Evolutionary conservation across 2,797 vertebrate species (phyloP), one percentile per base, ranked within the genome.

Genomic region (Neomorphus geoffroyi): DNA sequence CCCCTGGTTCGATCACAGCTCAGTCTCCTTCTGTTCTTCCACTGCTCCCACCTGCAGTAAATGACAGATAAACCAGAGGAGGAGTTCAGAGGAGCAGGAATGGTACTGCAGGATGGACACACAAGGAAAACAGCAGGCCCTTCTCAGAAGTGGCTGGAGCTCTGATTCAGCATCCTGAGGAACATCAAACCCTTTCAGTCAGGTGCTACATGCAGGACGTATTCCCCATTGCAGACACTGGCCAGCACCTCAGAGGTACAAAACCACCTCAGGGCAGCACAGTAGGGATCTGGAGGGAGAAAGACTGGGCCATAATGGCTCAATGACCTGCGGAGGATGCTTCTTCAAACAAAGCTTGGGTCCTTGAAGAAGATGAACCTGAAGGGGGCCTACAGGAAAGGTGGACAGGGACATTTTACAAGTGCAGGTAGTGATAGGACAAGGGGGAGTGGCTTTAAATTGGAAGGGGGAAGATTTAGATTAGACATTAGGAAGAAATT

Each of bases 21-120:
- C 66, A 33, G 70, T 57, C 48, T 88, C 83, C n/a, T 67, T 72
- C n/a, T 28, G 8, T 30, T 67, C 54, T 46, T 88, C 64, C 56
- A 83, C 85, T 10, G 23, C 33, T 64, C n/a, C 70, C 89, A 80
- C 91, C 96, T 97, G 85, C 69, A 94, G 45, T 66, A 60, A 91
- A 83, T 9, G 56, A 22, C 39, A 89, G 28, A 94, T 18, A 94
- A 72, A 10, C 26, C 72, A 77, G 60, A 88, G 79, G 28, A 89
- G 43, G 62, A 82, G 39, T 64, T 95, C 16, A 94, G 39, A 60
- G 39, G 19, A 80, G 39, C 19, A 72, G 35, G 24, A 79, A 56
- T 6, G 16, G 61, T 46, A 46, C 21, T 8, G 46, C 46, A 46
- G 46, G 46, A 46, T 46, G 46, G 46, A 46, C 43, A 45, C 46